A percentile compares a stretch with the other conserved stretches of the same genome.
phyloP scores from a whole-genome alignment of 2,113 vertebrate species.

The Clarias batrachus region DNA sequence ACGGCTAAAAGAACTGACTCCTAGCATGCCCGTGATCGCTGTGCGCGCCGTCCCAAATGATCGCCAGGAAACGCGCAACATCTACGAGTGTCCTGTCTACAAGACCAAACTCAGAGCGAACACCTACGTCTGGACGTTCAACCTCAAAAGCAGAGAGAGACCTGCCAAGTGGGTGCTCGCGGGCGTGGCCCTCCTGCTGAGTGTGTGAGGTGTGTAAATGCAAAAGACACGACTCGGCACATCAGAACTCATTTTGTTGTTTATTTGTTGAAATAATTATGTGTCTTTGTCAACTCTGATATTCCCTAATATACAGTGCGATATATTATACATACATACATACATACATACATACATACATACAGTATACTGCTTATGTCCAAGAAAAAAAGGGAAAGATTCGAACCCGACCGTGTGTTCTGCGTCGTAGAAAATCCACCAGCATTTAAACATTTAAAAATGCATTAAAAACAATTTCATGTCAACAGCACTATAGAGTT shows the following conservation, averaged over 20 bases:
- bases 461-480: conserved; percentile 74
- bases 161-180: conserved; percentile 73
- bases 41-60: conserved; percentile 70
- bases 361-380: conserved; percentile 65
- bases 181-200: conserved; percentile 75
- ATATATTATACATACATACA: conserved; percentile 51
- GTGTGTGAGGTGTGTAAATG: conserved; percentile 61
- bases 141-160: conserved; percentile 73
- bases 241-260: conserved; percentile 49
- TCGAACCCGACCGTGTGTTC: conserved; percentile 82
- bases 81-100: conserved; percentile 75
- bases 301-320: conserved; percentile 55
- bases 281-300: conserved; percentile 44
- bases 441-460: conserved; percentile 73
- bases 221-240: not conserved
- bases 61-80: conserved; percentile 75
- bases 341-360: conserved; percentile 5
- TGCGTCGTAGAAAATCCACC: conserved; percentile 85
- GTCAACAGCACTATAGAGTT: conserved; percentile 73
- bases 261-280: conserved; percentile 53
- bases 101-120: conserved; percentile 73
- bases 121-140: conserved; percentile 71
- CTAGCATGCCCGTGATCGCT: conserved; percentile 71
- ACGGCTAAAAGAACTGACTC: conserved; percentile 70
- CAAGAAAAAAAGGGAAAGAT: conserved; percentile 78